Evolutionary conservation across 2,113 vertebrate species (phyloP), one percentile per base, ranked within the genome.

Genomic region (Oenanthe oenanthe): DNA sequence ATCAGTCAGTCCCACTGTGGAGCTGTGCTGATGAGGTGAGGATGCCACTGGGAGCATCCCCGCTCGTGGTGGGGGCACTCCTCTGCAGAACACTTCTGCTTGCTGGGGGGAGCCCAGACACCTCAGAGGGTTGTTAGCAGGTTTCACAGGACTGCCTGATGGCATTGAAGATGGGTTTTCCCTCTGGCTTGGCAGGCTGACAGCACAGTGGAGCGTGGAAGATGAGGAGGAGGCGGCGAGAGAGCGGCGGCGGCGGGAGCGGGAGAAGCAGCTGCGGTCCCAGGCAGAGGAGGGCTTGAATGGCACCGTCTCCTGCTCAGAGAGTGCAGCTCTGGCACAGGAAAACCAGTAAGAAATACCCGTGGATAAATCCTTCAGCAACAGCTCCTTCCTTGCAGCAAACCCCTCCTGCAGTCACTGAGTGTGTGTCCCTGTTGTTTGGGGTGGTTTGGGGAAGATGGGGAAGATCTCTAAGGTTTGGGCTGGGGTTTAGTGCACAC

Each of bases 161-260:
- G 10, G 60, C 2, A 0, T 20, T 85, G 34, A 88, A 58, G 58
- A 38, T 88, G 81, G 13, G 8, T 93, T 95, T 95, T 91, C 67
- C 60, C 38, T 96, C 40, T 83, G 89, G 17, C 58, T 80, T 57
- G 76, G 38, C 96, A 99, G 99, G 97, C 94, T 99, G 92, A 98
- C 98, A 36, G 96, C 98, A 1, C 99, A 99, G 95, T 96, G 99
- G 95, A 98, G 98, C 4, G 97, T 98, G 93, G 99, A 99, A 70
- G 98, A 99, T 1, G 98, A 98, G 68, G 98, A 99, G 85, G 99
- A 99, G 93, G 97, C 98, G 0, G 98, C 98, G 1, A 84, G 97
- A 17, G 98, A 99, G 87, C 96, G 92, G 9, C 96, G 98, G 24
- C 97, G 97, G 65, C 95, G 97, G 71, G 97, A 98, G 70, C 96